phyloP scores from a whole-genome alignment of 2,888 invertebrate species.

The Nomada fucata region DNA sequence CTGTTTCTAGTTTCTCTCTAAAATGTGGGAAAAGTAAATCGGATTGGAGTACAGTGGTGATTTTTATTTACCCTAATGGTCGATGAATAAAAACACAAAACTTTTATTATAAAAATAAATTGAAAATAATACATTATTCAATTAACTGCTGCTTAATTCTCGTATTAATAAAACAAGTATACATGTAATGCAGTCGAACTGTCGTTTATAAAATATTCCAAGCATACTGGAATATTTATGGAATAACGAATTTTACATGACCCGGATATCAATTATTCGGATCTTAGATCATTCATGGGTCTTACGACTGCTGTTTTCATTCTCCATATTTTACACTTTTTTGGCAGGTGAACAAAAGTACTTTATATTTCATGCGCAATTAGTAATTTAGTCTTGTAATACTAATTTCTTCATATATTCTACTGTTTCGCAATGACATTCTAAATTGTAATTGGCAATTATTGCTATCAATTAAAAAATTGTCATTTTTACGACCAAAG shows the following conservation, averaged over 20 bases:
- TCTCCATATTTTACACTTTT: not conserved
- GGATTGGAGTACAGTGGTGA: too few relatives aligned
- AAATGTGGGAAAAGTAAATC: too few relatives aligned
- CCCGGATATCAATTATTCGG: not conserved
- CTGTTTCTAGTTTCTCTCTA: too few relatives aligned
- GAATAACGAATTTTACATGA: not conserved
- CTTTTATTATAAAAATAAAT: too few relatives aligned
- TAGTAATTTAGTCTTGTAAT: not conserved
- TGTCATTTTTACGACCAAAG: too few relatives aligned
- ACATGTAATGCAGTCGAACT: too few relatives aligned
- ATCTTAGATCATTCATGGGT: conserved; percentile 11
- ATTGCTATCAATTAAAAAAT: too few relatives aligned
- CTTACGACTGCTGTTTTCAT: conserved; percentile 9
- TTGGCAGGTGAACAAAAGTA: conserved; percentile 15
- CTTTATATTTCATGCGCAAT: not conserved
- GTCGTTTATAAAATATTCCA: not conserved
- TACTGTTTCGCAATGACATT: not conserved
- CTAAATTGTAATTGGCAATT: not conserved
- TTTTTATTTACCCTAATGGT: too few relatives aligned
- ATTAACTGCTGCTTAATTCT: too few relatives aligned
- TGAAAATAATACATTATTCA: too few relatives aligned
- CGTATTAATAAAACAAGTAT: too few relatives aligned
- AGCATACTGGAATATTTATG: not conserved
- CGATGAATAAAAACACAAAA: too few relatives aligned
- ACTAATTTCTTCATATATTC: not conserved